phyloP scores from a whole-genome alignment of 2,113 vertebrate species.

The Menidia beryllina region DNA sequence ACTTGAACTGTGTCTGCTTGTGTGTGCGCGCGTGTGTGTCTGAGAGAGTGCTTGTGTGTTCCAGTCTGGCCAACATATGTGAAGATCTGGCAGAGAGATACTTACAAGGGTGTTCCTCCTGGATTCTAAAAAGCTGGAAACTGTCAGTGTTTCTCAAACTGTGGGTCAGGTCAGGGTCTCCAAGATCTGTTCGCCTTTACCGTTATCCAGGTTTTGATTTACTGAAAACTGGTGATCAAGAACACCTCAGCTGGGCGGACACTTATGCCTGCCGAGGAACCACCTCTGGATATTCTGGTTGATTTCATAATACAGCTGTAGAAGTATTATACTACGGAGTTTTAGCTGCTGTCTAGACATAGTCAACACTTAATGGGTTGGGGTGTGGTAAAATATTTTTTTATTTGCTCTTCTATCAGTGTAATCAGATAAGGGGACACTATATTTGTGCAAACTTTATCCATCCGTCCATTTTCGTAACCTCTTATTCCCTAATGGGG shows the following conservation, averaged over 20 bases:
- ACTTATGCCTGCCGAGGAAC: constrained; percentile 1
- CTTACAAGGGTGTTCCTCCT: constrained; percentile 69
- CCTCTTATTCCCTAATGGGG: too few relatives aligned
- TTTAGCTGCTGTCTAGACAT: constrained; percentile 4
- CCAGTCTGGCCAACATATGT: constrained; percentile 69
- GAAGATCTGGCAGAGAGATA: constrained; percentile 65
- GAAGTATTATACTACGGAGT: neutral
- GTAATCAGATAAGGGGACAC: neutral
- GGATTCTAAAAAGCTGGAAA: constrained; percentile 50
- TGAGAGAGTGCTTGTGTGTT: constrained; percentile 11
- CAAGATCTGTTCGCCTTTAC: constrained; percentile 25
- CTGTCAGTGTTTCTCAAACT: constrained; percentile 40
- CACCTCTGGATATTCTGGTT: constrained; percentile 17
- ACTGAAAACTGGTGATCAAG: constrained; percentile 39
- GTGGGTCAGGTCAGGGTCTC: constrained; percentile 26
- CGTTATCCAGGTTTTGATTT: constrained; percentile 53
- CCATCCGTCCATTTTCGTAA: too few relatives aligned
- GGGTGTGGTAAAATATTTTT: neutral
- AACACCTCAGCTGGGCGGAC: constrained; percentile 42
- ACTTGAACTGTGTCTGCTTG: constrained; percentile 33
- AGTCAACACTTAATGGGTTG: neutral
- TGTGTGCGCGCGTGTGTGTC: constrained; percentile 18
- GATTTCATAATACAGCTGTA: constrained; percentile 2
- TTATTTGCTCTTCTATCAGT: too few relatives aligned
- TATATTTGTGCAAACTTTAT: too few relatives aligned